Conservation (phyloP, 2,797 vertebrate species). For the Rhinoraja longicauda region DNA sequence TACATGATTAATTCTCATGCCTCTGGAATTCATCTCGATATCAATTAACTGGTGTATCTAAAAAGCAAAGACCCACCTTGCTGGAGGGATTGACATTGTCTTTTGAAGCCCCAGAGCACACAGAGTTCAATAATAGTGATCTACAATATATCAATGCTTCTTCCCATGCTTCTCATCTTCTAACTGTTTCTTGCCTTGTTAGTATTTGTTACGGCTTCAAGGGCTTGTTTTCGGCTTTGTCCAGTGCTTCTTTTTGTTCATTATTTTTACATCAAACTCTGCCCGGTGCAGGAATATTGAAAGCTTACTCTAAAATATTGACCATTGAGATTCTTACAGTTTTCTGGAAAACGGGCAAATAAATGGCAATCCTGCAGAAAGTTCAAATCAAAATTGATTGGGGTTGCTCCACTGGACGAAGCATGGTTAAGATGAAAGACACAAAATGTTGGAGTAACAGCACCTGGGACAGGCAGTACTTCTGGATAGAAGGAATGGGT, state of each 20-base stretch:
- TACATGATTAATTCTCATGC: neutral
- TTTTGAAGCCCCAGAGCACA: neutral
- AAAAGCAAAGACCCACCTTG: neutral
- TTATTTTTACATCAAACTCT: neutral
- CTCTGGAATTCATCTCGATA: neutral
- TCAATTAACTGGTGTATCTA: neutral
- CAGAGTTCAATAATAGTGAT: neutral
- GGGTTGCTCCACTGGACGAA: neutral
- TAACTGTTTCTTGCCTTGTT: neutral
- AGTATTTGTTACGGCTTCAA: neutral
- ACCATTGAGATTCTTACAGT: neutral
- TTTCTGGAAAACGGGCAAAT: neutral
- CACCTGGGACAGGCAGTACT: no score
- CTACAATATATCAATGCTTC: neutral
- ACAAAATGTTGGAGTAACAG: neutral
- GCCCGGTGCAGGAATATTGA: neutral
- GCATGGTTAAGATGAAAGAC: neutral
- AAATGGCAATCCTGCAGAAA: neutral
- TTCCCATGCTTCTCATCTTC: neutral
- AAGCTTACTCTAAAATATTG: neutral
- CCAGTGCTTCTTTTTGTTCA: neutral
- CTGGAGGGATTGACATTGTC: conserved; percentile 8
- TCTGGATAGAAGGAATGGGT: no score
- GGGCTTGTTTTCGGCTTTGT: neutral
- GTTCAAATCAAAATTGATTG: neutral